Conservation (phyloP, 2,797 vertebrate species). For the Allobates femoralis region DNA sequence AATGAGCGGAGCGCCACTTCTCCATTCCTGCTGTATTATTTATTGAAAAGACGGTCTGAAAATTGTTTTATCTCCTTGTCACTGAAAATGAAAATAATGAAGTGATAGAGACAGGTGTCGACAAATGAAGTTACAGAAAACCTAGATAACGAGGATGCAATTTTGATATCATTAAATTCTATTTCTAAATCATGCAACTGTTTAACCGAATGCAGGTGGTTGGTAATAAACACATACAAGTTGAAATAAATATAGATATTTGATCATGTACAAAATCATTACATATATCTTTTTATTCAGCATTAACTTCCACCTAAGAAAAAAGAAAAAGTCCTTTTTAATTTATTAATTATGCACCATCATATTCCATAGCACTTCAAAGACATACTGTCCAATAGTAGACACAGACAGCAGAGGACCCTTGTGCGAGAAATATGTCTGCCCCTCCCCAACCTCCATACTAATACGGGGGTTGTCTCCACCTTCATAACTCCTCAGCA, state of each 20-base stretch:
- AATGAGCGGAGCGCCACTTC: constrained; percentile 9
- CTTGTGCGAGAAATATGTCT: too few species aligned
- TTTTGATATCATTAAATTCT: constrained; percentile 8
- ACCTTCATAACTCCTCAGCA: too few species aligned
- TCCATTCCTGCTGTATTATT: constrained; percentile 11
- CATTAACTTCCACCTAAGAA: too few species aligned
- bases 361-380: too few species aligned
- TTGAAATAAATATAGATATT: neutral
- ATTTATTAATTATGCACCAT: too few species aligned
- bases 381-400: too few species aligned
- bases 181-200: neutral
- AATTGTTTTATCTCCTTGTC: constrained; percentile 45
- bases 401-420: too few species aligned
- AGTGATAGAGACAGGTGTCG: constrained; percentile 23
- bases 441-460: too few species aligned
- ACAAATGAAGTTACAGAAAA: constrained; percentile 23
- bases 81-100: constrained; percentile 41
- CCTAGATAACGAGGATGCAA: constrained; percentile 13
- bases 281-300: neutral
- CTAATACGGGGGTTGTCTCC: too few species aligned
- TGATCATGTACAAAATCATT: neutral
- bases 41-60: constrained; percentile 3
- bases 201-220: neutral
- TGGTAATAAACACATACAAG: neutral
- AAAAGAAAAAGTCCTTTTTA: too few species aligned